Evolutionary conservation across 92 coral and sea anemone species (phyloP), one percentile per base, ranked within the genome.

Genomic region (Nematostella vectensis): DNA sequence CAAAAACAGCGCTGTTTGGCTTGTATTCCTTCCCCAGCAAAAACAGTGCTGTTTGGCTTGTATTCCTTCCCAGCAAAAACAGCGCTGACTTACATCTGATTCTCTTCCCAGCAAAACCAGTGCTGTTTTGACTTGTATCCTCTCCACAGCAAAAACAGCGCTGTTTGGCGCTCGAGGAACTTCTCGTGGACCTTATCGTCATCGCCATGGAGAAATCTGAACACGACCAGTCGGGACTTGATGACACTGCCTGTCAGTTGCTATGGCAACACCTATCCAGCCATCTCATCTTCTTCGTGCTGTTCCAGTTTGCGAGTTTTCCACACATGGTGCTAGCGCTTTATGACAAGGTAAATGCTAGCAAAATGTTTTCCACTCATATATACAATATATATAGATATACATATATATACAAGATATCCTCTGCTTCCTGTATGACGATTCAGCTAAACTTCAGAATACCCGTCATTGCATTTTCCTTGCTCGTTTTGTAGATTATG

Each of bases 141-240:
- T 33, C 40, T 49, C 62, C 50, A 25, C 72, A 91, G 98, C 91
- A 75, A 62, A 83, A 83, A 26, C 91, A 91, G 27, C 59, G 95
- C 25, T 85, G 95, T 30, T 84, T 82, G 23, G 91, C 94, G 0
- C 59, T 91, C 9, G 98, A 91, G 38, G 95, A 91, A 38, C 76
- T 85, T 19, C 62, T 91, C 29, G 95, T 91, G 18, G 98, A 88
- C 48, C 83, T 91, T 48, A 81, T 86, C 18, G 80, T 91, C 39
- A 70, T 85, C 27, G 95, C 98, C 11, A 79, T 91, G 86, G 98
- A 91, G 72, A 91, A 76, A 44, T 86, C 95, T 9, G 98, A 91
- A 55, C 78, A 61, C 49, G 68, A 75, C 56, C 78, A 71, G 8
- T 68, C 70, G 11, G 63, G 69, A 29, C 43, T 75, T 43, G 64